A percentile compares a stretch with the other conserved stretches of the same genome.
Evolutionary conservation across 2,888 invertebrate genomes (phyloP).

Genomic region (Ormyrus labotus): DNA sequence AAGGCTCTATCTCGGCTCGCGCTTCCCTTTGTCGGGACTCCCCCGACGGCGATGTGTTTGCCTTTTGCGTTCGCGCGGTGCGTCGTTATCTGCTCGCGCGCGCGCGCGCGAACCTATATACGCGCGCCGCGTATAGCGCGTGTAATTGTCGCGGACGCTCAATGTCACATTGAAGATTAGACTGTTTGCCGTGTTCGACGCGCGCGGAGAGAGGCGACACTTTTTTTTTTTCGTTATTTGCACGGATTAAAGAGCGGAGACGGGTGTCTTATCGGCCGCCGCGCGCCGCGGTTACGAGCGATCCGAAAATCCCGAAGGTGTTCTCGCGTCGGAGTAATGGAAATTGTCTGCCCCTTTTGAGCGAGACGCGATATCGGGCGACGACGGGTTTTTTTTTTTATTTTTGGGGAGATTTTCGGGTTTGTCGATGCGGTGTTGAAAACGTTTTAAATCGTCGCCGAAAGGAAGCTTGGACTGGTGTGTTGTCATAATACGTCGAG

Average conservation of each 20-base stretch:
- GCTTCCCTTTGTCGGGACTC: conserved; percentile 2
- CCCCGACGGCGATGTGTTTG: neutral
- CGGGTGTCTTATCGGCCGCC: neutral
- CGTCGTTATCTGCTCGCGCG: too few species aligned
- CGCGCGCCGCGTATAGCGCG: neutral
- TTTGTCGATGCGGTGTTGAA: too few species aligned
- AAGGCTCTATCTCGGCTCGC: too few species aligned
- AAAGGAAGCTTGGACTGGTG: too few species aligned
- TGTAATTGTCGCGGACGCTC: conserved; percentile 43
- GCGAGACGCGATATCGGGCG: too few species aligned
- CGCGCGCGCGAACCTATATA: neutral
- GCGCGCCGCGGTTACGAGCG: neutral
- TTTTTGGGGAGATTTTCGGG: too few species aligned
- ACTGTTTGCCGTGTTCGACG: conserved; percentile 55
- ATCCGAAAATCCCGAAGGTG: conserved; percentile 18
- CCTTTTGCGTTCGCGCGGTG: conserved; percentile 8
- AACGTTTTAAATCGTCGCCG: too few species aligned
- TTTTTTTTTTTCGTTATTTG: conserved; percentile 43
- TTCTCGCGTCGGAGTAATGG: too few species aligned
- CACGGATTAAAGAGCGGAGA: conserved; percentile 46
- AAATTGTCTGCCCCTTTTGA: too few species aligned
- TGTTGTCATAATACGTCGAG: too few species aligned
- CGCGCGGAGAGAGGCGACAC: neutral
- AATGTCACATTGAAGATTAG: conserved; percentile 61
- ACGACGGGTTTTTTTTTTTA: too few species aligned